Evolutionary conservation across 2,888 invertebrate genomes (phyloP).

Genomic region (Agrypnus murinus): DNA sequence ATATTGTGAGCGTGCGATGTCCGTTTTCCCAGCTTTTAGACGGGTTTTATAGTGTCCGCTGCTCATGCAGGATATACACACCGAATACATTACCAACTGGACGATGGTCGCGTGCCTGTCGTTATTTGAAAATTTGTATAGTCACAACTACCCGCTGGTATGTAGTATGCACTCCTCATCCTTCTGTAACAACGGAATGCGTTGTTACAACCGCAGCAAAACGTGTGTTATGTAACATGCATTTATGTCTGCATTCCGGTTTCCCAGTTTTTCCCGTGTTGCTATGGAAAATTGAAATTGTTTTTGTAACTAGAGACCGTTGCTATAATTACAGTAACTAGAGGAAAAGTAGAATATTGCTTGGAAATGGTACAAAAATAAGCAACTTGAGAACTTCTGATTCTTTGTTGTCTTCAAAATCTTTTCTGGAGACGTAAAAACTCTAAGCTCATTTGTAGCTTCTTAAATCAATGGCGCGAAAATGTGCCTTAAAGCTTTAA

Average conservation of each 20-base stretch:
- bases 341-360: too few relatives aligned
- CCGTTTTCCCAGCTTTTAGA: constrained; percentile 52
- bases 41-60: constrained; percentile 52
- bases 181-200: constrained; percentile 8
- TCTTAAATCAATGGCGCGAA: too few relatives aligned
- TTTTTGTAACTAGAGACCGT: too few relatives aligned
- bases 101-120: constrained; percentile 45
- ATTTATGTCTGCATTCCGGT: neutral
- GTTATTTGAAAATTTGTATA: constrained; percentile 45
- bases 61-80: constrained; percentile 50
- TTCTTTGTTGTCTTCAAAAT: too few relatives aligned
- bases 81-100: constrained; percentile 45
- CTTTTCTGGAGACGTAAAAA: too few relatives aligned
- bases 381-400: too few relatives aligned
- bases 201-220: constrained; percentile 20
- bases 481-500: too few relatives aligned
- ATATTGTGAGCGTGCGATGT: constrained; percentile 52
- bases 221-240: constrained; percentile 23
- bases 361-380: too few relatives aligned
- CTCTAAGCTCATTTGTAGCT: too few relatives aligned
- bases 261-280: neutral
- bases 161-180: constrained; percentile 23
- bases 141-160: constrained; percentile 21
- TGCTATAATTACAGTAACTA: too few relatives aligned
- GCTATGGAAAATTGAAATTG: neutral